phyloP scores from a whole-genome alignment of 2,888 invertebrate genomes.

The Anaspis maculata region DNA sequence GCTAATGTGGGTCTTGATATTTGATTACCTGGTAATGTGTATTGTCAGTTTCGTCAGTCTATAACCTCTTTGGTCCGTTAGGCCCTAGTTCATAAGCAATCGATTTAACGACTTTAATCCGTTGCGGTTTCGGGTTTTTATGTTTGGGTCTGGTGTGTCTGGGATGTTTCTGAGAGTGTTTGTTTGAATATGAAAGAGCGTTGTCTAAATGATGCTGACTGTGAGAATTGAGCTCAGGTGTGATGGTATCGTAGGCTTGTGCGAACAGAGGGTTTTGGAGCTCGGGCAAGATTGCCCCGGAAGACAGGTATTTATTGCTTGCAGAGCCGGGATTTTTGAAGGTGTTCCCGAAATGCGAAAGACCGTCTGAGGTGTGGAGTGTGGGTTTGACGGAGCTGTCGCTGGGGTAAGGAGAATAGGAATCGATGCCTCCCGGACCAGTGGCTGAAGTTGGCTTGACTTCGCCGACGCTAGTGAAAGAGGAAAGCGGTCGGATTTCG shows the following conservation, averaged over 20 bases:
- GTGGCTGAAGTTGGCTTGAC: too few relatives aligned
- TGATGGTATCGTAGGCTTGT: background rate
- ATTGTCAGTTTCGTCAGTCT: conserved; percentile 24
- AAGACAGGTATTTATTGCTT: too few relatives aligned
- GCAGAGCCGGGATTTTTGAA: conserved; percentile 1
- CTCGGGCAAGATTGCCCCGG: background rate
- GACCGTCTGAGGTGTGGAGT: too few relatives aligned
- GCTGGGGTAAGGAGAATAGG: conserved; percentile 4
- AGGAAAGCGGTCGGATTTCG: conserved; percentile 7
- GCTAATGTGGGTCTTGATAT: too few relatives aligned
- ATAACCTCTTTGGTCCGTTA: conserved; percentile 30
- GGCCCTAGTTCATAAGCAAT: conserved; percentile 33
- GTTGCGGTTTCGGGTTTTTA: conserved; percentile 5
- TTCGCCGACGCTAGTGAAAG: too few relatives aligned
- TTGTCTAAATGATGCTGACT: background rate
- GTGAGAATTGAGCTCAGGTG: too few relatives aligned
- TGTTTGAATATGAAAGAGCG: too few relatives aligned
- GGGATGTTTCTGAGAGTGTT: conserved; percentile 3
- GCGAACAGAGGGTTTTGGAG: background rate
- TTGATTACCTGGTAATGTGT: conserved; percentile 8
- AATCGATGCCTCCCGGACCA: too few relatives aligned
- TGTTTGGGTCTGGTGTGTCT: background rate
- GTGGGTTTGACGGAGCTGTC: conserved; percentile 1
- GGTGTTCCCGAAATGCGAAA: too few relatives aligned
- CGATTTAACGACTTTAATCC: conserved; percentile 28